Evolutionary conservation across 2,113 vertebrate genomes (phyloP).

Genomic region (Coturnix japonica): DNA sequence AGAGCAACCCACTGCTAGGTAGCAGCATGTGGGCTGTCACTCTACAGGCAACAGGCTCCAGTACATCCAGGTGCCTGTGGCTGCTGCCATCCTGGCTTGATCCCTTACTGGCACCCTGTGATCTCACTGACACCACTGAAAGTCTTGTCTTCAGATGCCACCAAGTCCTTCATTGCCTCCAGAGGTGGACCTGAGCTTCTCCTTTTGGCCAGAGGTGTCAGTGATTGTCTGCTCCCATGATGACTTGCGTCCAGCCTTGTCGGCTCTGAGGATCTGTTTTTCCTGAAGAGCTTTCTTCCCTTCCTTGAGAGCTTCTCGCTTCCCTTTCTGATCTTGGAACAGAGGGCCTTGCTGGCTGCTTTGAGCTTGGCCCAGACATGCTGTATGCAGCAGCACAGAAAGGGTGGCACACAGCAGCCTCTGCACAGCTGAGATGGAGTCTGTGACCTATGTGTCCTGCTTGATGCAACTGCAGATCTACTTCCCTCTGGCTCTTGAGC

Average conservation of each 20-base stretch:
- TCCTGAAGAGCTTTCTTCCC: background rate
- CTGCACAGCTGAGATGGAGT: background rate
- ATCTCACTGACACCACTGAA: too few relatives aligned
- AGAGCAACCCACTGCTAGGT: background rate
- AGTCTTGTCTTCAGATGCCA: background rate
- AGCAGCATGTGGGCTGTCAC: background rate
- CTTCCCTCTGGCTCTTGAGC: too few relatives aligned
- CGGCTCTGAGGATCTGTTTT: background rate
- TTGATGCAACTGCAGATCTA: too few relatives aligned
- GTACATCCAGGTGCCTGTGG: too few relatives aligned
- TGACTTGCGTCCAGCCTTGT: background rate
- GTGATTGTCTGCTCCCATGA: too few relatives aligned
- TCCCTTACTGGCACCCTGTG: too few relatives aligned
- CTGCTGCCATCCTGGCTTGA: too few relatives aligned
- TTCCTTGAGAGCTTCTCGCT: background rate
- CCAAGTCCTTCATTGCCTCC: background rate
- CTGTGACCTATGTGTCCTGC: too few relatives aligned
- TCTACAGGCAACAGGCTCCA: too few relatives aligned
- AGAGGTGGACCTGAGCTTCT: background rate
- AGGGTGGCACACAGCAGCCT: background rate
- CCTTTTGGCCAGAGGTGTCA: background rate
- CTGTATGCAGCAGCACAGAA: background rate
- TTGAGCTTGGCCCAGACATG: background rate
- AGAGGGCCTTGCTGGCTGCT: background rate
- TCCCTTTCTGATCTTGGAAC: too few relatives aligned